phyloP scores from a whole-genome alignment of 1,140 invertebrate genomes.

The Eriosoma lanigerum region DNA sequence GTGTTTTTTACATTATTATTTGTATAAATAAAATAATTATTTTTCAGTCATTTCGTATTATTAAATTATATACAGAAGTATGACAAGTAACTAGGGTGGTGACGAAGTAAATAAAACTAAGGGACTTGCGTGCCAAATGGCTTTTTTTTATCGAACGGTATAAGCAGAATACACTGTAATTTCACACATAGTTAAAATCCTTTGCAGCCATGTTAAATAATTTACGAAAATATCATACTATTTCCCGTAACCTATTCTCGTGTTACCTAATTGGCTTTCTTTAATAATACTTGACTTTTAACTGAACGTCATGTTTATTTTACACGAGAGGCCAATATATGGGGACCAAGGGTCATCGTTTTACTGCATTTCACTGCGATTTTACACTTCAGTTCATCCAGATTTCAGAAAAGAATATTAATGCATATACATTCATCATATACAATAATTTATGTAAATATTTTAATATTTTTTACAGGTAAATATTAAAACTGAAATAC shows the following conservation, averaged over 20 bases:
- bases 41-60: background rate
- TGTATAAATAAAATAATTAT: conserved; percentile 9
- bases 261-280: background rate
- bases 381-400: too few relatives aligned
- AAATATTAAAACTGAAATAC: too few relatives aligned
- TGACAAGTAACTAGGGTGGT: background rate
- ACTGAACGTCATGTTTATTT: background rate
- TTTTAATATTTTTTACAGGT: too few relatives aligned
- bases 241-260: background rate
- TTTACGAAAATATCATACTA: background rate
- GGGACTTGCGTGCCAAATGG: background rate
- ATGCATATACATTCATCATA: too few relatives aligned
- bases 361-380: background rate
- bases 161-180: background rate
- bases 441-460: too few relatives aligned
- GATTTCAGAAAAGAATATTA: too few relatives aligned
- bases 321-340: background rate
- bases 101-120: background rate
- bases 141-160: background rate
- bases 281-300: background rate
- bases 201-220: background rate
- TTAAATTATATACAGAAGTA: background rate
- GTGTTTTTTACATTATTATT: background rate
- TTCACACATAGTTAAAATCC: conserved; percentile 21
- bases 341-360: background rate